These are phyloP conservation scores for Corydoras sp. DNA, from an alignment of 2,113 vertebrate genomes.

Conservation along the genomic window DNA sequence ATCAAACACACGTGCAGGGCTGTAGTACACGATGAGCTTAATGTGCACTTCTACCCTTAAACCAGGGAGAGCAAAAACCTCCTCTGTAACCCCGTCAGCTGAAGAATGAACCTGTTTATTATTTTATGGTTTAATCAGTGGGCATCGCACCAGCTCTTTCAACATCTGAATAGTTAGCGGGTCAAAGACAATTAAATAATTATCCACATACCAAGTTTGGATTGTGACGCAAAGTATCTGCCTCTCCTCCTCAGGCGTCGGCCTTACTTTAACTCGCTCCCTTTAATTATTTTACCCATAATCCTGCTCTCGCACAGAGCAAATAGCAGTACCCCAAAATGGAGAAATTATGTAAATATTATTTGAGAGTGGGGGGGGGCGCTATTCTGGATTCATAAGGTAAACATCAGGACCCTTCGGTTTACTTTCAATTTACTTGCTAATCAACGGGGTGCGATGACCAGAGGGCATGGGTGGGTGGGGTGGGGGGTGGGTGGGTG, in stretches of 20 bases:
- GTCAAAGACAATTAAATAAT: too few species aligned
- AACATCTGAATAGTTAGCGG: too few species aligned
- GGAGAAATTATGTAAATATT: constrained; percentile 99
- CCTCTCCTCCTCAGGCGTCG: not conserved
- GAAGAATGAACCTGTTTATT: too few species aligned
- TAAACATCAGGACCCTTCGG: constrained; percentile 81
- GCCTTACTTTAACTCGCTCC: constrained; percentile 41
- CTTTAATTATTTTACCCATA: constrained; percentile 97
- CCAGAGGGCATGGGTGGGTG: constrained; percentile 70
- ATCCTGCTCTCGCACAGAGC: constrained; percentile 86
- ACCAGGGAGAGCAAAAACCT: too few species aligned
- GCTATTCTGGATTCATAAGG: constrained; percentile 91
- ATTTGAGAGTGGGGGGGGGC: constrained; percentile 85
- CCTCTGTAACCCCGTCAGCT: too few species aligned
- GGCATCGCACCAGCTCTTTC: too few species aligned
- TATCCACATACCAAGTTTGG: too few species aligned
- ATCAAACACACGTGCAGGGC: too few species aligned
- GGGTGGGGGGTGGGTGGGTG: constrained; percentile 48
- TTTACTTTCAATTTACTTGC: constrained; percentile 99
- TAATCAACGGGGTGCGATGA: constrained; percentile 96
- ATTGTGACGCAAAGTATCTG: not conserved
- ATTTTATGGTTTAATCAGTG: too few species aligned
- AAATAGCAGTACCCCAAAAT: constrained; percentile 92
- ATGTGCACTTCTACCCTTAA: too few species aligned
- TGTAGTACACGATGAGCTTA: too few species aligned